Evolutionary conservation across 2,888 invertebrate genomes (phyloP), one percentile per base, ranked within the genome.

Genomic region (Metopia argyrocephala): DNA sequence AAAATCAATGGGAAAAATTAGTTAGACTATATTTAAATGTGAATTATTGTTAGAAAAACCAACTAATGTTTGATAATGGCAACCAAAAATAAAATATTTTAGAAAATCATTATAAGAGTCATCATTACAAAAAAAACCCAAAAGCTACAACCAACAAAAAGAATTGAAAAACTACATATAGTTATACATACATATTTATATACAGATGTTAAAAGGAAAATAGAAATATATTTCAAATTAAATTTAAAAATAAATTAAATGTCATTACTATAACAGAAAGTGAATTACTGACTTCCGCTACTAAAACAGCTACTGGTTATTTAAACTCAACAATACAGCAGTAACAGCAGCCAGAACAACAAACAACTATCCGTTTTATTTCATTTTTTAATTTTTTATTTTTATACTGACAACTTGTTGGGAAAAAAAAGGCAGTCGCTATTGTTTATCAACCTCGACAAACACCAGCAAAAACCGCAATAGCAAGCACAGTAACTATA

Each of bases 1-100:
- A 31, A 21, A 48, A 54, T 6, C 78, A 85, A n/a, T n/a, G n/a
- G n/a, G n/a, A n/a, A n/a, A 83, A 85, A 86, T 84, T 84, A 85
- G 85, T 83, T 87, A 84, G 86, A 87, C 84, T 84, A 84, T 85
- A 83, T 87, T 86, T 85, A 85, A 87, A 82, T 85, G 80, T 82
- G 15, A 65, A 73, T 57, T 65, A 52, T 38, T 71, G 23, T 18
- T 50, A 61, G 23, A 23, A 66, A 5, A 70, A 57, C 62, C 31
- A 59, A 57, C 59, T 68, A 69, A 50, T 21, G 54, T 31, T 62
- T 18, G 50, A 69, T n/a, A 46, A 45, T 25, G 28, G 15, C 20
- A 61, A 48, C 59, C 59, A 21, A 38, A 73, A 68, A 68, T 23
- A 48, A 66, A 66, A 15, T 46, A 59, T 27, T 23, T 23, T 4